Evolutionary conservation across 2,113 vertebrate species (phyloP).

Genomic region (Thunnus thynnus): DNA sequence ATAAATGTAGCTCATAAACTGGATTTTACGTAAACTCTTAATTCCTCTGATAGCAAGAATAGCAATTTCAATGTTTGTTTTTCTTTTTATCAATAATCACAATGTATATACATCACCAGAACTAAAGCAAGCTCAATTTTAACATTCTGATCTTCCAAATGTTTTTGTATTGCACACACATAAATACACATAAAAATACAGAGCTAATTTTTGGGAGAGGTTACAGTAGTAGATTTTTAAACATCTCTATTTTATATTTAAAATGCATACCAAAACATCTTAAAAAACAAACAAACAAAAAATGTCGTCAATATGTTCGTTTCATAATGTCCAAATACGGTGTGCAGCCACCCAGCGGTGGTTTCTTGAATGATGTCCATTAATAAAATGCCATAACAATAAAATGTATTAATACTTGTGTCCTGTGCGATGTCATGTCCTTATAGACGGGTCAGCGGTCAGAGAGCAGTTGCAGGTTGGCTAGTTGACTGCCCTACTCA

Average conservation of each 20-base stretch:
- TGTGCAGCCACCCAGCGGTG: conserved; percentile 78
- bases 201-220: conserved; percentile 76
- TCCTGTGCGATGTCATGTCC: conserved; percentile 80
- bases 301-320: conserved; percentile 78
- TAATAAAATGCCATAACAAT: conserved; percentile 81
- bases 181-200: conserved; percentile 85
- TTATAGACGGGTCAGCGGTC: conserved; percentile 69
- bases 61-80: conserved; percentile 77
- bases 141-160: conserved; percentile 84
- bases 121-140: conserved; percentile 85
- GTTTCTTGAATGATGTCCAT: conserved; percentile 76
- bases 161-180: conserved; percentile 82
- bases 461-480: conserved; percentile 71
- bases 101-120: conserved; percentile 84
- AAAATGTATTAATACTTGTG: conserved; percentile 81
- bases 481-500: conserved; percentile 68
- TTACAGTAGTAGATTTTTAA: conserved; percentile 81
- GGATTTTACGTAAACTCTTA: conserved; percentile 77
- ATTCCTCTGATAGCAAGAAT: conserved; percentile 81
- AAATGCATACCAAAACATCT: conserved; percentile 88
- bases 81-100: conserved; percentile 82
- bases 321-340: conserved; percentile 81
- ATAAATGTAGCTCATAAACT: conserved; percentile 82
- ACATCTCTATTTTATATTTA: conserved; percentile 85
- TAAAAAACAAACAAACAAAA: conserved; percentile 79